A percentile compares a stretch with the other conserved stretches of the same genome.
phyloP scores from a whole-genome alignment of 2,113 vertebrate genomes.

The Conger conger region DNA sequence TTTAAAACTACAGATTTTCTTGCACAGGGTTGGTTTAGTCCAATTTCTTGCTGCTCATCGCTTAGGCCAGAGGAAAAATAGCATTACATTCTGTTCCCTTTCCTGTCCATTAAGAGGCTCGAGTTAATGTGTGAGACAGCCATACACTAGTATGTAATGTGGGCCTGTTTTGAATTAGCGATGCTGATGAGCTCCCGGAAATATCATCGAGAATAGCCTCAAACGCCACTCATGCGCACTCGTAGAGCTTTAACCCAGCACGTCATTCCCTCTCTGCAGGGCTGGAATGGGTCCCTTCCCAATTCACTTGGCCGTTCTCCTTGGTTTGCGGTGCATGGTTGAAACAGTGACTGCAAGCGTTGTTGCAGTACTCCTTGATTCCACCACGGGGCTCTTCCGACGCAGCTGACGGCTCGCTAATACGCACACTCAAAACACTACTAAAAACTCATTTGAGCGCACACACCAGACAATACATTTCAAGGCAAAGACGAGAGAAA shows the following conservation, averaged over 20 bases:
- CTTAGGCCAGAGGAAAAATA: conserved; percentile 41
- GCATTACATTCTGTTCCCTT: conserved; percentile 49
- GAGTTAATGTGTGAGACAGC: conserved; percentile 30
- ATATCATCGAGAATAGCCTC: conserved; percentile 1
- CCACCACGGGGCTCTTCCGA: conserved; percentile 29
- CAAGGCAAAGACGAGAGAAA: background rate
- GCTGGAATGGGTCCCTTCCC: background rate
- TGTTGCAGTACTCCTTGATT: conserved; percentile 3
- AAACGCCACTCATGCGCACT: background rate
- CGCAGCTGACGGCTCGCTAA: background rate
- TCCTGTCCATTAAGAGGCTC: conserved; percentile 38
- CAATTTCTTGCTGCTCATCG: too few species aligned
- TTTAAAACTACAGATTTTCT: too few species aligned
- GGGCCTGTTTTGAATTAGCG: conserved; percentile 50
- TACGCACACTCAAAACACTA: background rate
- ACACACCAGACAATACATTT: background rate
- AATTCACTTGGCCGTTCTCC: background rate
- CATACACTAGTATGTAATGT: conserved; percentile 33
- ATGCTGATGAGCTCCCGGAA: conserved; percentile 17
- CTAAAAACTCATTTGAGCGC: background rate
- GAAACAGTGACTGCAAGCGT: background rate
- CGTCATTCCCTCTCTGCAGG: background rate
- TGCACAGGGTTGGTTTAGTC: too few species aligned
- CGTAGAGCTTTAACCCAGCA: background rate
- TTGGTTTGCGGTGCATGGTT: too few species aligned